Evolutionary conservation across 2,797 vertebrate genomes (phyloP).

Genomic region (Gephyroberyx darwinii): DNA sequence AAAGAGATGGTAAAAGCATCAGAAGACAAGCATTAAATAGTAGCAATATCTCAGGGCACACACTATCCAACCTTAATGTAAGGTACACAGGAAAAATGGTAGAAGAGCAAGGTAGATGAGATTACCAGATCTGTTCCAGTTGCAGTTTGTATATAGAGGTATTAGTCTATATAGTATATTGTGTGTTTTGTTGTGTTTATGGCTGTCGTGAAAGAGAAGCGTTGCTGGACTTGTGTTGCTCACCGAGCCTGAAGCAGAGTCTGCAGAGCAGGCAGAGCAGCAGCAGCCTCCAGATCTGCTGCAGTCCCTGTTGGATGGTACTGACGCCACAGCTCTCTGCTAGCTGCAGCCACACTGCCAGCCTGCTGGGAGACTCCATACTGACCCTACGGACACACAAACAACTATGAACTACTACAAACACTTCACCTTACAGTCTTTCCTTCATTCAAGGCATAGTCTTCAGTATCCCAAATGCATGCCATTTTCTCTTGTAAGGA

Average conservation of each 20-base stretch:
- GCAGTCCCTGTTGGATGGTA: slow-evolving; percentile 87
- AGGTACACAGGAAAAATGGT: too few relatives aligned
- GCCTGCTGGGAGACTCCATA: slow-evolving; percentile 82
- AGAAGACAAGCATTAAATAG: too few relatives aligned
- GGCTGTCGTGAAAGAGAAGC: too few relatives aligned
- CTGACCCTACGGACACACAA: slow-evolving; percentile 10
- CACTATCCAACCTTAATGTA: background rate
- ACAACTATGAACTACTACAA: background rate
- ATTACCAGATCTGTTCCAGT: too few relatives aligned
- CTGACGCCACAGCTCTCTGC: slow-evolving; percentile 85
- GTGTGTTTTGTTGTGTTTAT: background rate
- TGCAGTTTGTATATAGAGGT: too few relatives aligned
- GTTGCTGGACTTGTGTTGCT: slow-evolving; percentile 49
- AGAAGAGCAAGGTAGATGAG: background rate
- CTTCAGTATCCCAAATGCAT: too few relatives aligned
- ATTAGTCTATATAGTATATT: too few relatives aligned
- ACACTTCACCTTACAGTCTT: background rate
- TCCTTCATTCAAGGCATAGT: background rate
- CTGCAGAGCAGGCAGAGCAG: slow-evolving; percentile 88
- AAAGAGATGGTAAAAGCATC: too few relatives aligned
- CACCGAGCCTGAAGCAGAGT: slow-evolving; percentile 87
- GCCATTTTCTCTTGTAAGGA: too few relatives aligned
- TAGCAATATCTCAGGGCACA: too few relatives aligned
- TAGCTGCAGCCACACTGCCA: slow-evolving; percentile 86
- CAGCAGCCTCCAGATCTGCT: slow-evolving; percentile 91